Evolutionary conservation across 2,888 invertebrate species (phyloP), one percentile per base, ranked within the genome.

Genomic region (Lysandra bellargus): DNA sequence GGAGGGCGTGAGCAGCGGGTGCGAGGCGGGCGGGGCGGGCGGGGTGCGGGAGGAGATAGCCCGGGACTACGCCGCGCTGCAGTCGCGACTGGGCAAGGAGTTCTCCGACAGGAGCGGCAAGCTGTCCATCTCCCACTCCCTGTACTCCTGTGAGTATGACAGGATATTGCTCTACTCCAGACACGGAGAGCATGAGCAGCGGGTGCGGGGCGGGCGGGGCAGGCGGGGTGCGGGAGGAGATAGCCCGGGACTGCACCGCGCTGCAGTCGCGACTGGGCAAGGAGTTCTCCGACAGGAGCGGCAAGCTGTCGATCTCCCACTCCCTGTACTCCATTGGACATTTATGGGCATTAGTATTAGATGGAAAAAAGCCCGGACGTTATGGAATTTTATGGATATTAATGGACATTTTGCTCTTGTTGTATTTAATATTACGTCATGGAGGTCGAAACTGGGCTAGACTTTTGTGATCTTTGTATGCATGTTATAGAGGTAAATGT

Each of bases 231-330:
- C 83, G 96, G 81, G 96, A 96, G 78, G 97, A 97, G 88, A 96
- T 97, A 78, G 96, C 96, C 80, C 93, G 95, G 80, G 96, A 96
- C 86, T 97, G 97, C 87, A 95, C 96, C 23, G 96, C 96, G 49
- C 90, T 97, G n/a, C 97, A 97, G 86, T 95, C 96, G 72, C 95
- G 97, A 83, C 90, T 98, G n/a, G 96, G 96, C 78, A 92, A 95
- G 80, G 97, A 98, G 88, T 97, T 97, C 88, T 96, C 97, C 53
- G 96, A 96, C 78, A 97, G 98, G 85, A 86, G 89, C 9, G 92
- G 91, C 9, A 93, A 93, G 76, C 82, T 92, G 30, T 87, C 89
- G 80, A 77, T 76, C 40, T 61, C 64, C 3, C 44, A 79, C 61
- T 64, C 79, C 30, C 76, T 82, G 4, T 80, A 82, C 77, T 87